Evolutionary conservation across 2,888 invertebrate species (phyloP), one percentile per base, ranked within the genome.

Genomic region (Drosophila sordidula): DNA sequence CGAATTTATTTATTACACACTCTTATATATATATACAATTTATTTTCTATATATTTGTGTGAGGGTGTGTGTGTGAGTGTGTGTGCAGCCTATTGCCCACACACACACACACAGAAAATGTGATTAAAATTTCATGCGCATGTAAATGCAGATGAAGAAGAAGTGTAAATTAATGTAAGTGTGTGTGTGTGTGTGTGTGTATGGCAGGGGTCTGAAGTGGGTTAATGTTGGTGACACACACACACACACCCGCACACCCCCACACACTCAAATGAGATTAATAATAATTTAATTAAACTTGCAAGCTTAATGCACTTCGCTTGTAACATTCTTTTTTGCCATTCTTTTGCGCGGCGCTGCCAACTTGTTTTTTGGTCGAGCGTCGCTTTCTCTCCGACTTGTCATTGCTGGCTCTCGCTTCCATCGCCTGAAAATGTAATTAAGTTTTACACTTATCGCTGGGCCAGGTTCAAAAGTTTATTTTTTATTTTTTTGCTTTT

Each of bases 251-350:
- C n/a, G 6, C 56, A 8, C 50, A 18, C 46, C 8, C 46, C 14
- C 57, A 49, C 61, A 42, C 63, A 73, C 51, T 65, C 25, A 69
- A 85, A 86, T 78, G 76, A 82, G 89, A 89, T 87, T 88, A 89
- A 88, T 87, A 87, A 88, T 88, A 89, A 88, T 87, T 89, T 82
- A 84, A 89, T 88, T 84, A 87, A 82, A 84, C 72, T 80, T 73
- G 62, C 68, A 65, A 73, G 83, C 78, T 83, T 84, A 89, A 88
- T 86, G 88, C 87, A 87, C 77, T 85, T 85, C 81, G 54, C 88
- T 66, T 80, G 80, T 85, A 76, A 70, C 49, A 36, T 52, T 59
- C 6, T 52, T 32, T 11, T 32, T 14, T 34, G 34, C 4, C 34
- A 14, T 55, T 42, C 41, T 44, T 59, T 36, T 25, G 11, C 6